A percentile compares a stretch with the other conserved stretches of the same genome.
These are phyloP conservation scores for Falco concolor DNA, from an alignment of 2,797 vertebrate genomes.

Conservation along the genomic window DNA sequence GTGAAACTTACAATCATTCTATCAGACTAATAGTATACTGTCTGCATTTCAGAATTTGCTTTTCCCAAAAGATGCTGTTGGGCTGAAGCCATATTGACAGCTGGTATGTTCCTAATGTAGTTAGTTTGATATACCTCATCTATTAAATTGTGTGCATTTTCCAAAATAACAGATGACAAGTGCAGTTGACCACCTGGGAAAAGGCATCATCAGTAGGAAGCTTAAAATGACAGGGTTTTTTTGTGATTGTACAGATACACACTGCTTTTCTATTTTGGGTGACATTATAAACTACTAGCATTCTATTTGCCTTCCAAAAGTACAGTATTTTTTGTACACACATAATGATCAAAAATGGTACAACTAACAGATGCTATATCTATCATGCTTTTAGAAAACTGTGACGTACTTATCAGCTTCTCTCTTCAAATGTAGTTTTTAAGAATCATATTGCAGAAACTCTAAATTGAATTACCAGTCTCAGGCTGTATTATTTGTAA, in stretches of 20 bases:
- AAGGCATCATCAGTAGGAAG: conserved; percentile 66
- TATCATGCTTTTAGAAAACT: neutral
- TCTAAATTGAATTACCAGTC: neutral
- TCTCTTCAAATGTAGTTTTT: neutral
- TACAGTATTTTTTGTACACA: neutral
- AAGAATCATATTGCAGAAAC: neutral
- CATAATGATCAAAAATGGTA: conserved; percentile 1
- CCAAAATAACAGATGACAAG: conserved; percentile 80
- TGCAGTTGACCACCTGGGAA: conserved; percentile 77
- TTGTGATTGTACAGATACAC: neutral
- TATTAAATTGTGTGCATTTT: conserved; percentile 77
- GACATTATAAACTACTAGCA: conserved; percentile 22
- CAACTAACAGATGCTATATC: conserved; percentile 33
- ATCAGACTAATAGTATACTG: conserved; percentile 74
- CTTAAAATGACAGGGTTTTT: conserved; percentile 40
- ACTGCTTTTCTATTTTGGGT: conserved; percentile 19
- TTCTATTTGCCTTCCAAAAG: conserved; percentile 26
- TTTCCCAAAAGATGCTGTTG: conserved; percentile 75
- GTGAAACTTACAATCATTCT: conserved; percentile 75
- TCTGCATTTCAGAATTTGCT: conserved; percentile 69
- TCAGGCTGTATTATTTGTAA: neutral
- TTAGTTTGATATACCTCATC: conserved; percentile 82
- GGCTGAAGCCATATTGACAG: conserved; percentile 77
- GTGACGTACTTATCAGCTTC: neutral
- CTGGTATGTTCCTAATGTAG: conserved; percentile 74